Evolutionary conservation across 2,113 vertebrate genomes (phyloP).

Genomic region (Lagopus muta): DNA sequence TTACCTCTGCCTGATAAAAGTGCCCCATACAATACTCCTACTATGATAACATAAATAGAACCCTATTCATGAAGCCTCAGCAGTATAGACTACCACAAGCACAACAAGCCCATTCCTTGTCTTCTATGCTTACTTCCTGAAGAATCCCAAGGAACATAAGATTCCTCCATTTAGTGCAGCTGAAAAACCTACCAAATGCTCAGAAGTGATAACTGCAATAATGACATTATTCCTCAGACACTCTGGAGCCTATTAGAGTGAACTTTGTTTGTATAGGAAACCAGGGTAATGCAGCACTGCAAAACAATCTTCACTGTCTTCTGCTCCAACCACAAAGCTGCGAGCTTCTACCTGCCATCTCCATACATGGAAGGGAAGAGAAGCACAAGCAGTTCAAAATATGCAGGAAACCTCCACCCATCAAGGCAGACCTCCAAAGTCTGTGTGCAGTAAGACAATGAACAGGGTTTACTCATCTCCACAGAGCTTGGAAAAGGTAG

Average conservation of each 20-base stretch:
- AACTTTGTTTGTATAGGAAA: conserved; percentile 57
- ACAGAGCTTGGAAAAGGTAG: neutral
- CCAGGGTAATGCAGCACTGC: neutral
- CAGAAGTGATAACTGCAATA: conserved; percentile 34
- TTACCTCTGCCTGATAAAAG: conserved; percentile 3
- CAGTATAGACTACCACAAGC: neutral
- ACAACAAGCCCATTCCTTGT: neutral
- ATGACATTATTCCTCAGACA: conserved; percentile 55
- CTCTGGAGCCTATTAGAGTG: conserved; percentile 34
- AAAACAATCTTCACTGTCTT: neutral
- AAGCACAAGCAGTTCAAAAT: neutral
- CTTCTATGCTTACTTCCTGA: neutral
- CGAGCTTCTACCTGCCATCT: conserved; percentile 48
- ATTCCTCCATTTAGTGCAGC: neutral
- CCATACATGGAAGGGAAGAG: neutral
- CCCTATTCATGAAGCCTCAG: neutral
- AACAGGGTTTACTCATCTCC: neutral
- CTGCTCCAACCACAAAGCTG: conserved; percentile 20
- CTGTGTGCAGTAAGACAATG: neutral
- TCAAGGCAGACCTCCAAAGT: conserved; percentile 4
- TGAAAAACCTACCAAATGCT: conserved; percentile 22
- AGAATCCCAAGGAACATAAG: neutral
- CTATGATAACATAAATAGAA: neutral
- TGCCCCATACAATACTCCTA: neutral
- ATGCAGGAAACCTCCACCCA: neutral